Evolutionary conservation across 2,888 invertebrate species (phyloP), one percentile per base, ranked within the genome.

Genomic region (Tubulanus polymorphus): DNA sequence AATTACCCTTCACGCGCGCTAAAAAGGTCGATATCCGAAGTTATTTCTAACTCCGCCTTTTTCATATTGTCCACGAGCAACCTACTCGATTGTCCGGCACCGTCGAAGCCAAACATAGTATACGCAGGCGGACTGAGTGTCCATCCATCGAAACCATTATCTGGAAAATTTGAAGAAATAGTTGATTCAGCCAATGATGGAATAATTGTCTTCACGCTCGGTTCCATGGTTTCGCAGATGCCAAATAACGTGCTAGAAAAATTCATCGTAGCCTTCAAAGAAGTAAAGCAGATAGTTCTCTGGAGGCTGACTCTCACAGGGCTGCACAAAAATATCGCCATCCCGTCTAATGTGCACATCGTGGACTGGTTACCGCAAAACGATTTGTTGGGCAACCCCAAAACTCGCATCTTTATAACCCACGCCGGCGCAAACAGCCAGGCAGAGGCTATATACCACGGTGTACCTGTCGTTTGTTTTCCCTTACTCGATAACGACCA

Each of bases 131-230:
- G 64, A 6, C 25, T 66, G 8, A 49, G 55, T 1, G 55, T 60
- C 3, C 45, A 35, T 18, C 51, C 60, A 8, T 50, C 62, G 0
- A 58, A 58, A 15, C 55, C 56, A 23, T 52, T 69, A 1, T 54
- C 62, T 23, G 51, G 35, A 6, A 54, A 63, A 6, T 37, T 66
- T 12, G 41, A 59, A 28, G 25, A 48, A 1, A 62, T 66, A 32
- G 54, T 66, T 51, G 51, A 61, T 32, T 47, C 45, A 1, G 60
- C 65, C 1, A 55, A 35, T 18, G 20, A 63, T n/a, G 68, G 67
- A 1, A 62, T 62, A 5, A 59, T 69, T 8, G 12, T 69, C 2
- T 60, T 65, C 26, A 59, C 66, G 2, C 67, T 69, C 51, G 69
- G 68, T 12, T 59, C 61, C 18, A 12, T 57, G 23, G 54, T 57